Evolutionary conservation across 92 coral and sea anemone species (phyloP), one percentile per base, ranked within the genome.

Genomic region (Epizoanthus fatuus): DNA sequence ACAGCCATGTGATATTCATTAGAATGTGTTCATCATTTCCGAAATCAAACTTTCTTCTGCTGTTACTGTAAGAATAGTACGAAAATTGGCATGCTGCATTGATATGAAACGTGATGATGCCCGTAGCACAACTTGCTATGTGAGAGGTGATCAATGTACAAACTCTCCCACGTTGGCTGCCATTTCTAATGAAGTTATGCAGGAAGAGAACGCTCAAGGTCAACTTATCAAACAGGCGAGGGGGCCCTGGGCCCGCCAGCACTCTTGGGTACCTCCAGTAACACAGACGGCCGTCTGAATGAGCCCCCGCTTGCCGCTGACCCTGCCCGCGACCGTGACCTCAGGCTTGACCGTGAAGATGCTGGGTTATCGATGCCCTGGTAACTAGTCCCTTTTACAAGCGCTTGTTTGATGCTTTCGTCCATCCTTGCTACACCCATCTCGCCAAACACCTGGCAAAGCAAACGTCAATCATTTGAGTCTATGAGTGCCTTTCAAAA

Each of bases 391-490:
- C 98, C 96, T 83, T 95, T 93, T 57, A 96, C 86, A 32, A 96
- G 93, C 6, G 96, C 98, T 86, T 96, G 98, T 80, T 96, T 96
- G 16, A 96, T 86, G 20, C 96, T 96, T 78, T 96, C 98, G 71
- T 96, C 99, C 91, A 96, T 93, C 49, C 98, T 96, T 8, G 94
- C 95, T 65, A 96, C 93, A 45, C 96, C 96, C 96, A 96, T 96
- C 90, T 96, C 98, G 45, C 98, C 98, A 63, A 96, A 96, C 67
- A 96, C 98, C 99, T 96, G 56, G 63, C 7, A 20, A 13, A 8
- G 57, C 14, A 15, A 12, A 57, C 56, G n/a, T 5, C n/a, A 37
- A 32, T 22, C 38, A 16, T 20, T 15, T 39, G 17, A 1, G 17
- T 13, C 53, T 7, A 1, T 22, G 70, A 12, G 7, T 38, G 3